Conservation (phyloP, 2,113 vertebrate species). For the Spheniscus mendiculus region DNA sequence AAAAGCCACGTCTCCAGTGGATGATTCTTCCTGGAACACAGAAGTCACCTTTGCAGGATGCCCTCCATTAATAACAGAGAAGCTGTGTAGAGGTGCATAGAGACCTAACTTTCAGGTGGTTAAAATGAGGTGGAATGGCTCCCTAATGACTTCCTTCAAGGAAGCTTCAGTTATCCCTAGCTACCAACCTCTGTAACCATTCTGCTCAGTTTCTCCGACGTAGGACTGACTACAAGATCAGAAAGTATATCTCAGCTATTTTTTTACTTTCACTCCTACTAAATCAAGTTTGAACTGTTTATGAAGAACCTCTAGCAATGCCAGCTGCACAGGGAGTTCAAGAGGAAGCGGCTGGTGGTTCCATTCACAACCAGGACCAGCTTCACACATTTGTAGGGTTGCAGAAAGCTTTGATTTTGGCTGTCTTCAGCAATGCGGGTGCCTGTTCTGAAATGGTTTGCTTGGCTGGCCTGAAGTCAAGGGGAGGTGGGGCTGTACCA, state of each 20-base stretch:
- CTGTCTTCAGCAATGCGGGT: not conserved
- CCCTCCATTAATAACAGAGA: not conserved
- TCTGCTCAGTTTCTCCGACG: rapidly evolving
- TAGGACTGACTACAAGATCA: not conserved
- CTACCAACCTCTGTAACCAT: not conserved
- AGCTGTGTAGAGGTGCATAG: not conserved
- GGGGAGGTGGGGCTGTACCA: not conserved
- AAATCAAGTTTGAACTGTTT: not conserved
- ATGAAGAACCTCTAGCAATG: not conserved
- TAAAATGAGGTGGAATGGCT: not conserved
- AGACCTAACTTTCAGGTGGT: not conserved
- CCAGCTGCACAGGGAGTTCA: not conserved
- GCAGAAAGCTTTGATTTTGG: not conserved
- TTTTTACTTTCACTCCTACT: not conserved
- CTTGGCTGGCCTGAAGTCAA: not conserved
- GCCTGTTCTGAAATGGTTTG: not conserved
- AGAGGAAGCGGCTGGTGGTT: not conserved
- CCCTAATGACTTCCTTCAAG: not conserved
- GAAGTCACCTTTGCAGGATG: not conserved
- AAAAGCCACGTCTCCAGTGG: not conserved
- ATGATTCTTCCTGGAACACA: not conserved
- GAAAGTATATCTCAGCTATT: rapidly evolving
- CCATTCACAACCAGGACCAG: not conserved
- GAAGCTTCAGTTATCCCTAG: not conserved
- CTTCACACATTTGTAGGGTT: not conserved